Conservation (phyloP, 2,797 vertebrate species). For the Thunnus albacares region DNA sequence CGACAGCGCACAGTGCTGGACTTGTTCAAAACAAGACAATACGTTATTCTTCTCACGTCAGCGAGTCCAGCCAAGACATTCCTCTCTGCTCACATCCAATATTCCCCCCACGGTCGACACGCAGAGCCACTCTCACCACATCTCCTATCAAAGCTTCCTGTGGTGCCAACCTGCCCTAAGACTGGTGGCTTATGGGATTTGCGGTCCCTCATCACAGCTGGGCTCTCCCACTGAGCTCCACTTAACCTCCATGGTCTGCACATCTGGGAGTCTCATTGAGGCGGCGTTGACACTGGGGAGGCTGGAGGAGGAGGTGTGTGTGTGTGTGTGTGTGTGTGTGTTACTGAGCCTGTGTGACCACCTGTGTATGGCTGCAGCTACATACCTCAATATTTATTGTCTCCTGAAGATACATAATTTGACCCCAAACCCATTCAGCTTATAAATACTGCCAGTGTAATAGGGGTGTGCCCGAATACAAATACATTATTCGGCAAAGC, state of each 20-base stretch:
- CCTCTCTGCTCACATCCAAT: conserved; percentile 51
- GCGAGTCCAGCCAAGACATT: conserved; percentile 47
- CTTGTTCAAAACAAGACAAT: conserved; percentile 56
- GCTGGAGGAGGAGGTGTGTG: conserved; percentile 3
- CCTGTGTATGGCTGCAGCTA: conserved; percentile 8
- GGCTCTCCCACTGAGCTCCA: conserved; percentile 71
- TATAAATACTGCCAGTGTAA: background rate
- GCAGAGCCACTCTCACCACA: conserved; percentile 31
- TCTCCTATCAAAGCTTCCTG: conserved; percentile 68
- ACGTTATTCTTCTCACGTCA: conserved; percentile 62
- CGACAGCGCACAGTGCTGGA: conserved; percentile 11
- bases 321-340: conserved; percentile 18
- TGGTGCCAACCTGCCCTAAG: conserved; percentile 62
- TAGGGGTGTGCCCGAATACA: too few relatives aligned
- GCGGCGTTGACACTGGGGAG: conserved; percentile 21
- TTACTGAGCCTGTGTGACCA: background rate
- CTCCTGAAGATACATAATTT: conserved; percentile 17
- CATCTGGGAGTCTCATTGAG: conserved; percentile 46
- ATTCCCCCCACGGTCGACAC: conserved; percentile 25
- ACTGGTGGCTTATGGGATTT: conserved; percentile 76
- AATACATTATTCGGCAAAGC: too few relatives aligned
- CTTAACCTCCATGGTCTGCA: conserved; percentile 70
- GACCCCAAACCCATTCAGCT: conserved; percentile 7
- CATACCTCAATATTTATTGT: conserved; percentile 24
- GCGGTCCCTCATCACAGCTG: conserved; percentile 74